A percentile compares a stretch with the other conserved stretches of the same genome.
Conservation (phyloP, 2,888 invertebrate species). For the Cacoxenus indagator region DNA sequence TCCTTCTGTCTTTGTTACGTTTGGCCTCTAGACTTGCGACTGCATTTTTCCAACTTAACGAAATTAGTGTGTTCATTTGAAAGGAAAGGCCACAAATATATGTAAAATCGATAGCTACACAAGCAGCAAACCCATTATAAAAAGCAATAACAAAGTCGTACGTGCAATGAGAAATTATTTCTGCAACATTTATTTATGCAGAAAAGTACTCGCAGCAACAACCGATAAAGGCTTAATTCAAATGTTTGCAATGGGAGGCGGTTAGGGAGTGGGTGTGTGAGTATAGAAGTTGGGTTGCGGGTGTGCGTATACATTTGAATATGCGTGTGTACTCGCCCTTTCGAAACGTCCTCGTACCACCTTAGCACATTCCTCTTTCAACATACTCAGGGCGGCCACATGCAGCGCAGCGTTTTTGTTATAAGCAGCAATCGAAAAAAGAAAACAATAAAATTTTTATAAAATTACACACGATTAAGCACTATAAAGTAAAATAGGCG, state of each 20-base stretch:
- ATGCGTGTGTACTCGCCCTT: not conserved
- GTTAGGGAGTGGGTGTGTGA: not conserved
- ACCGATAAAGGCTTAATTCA: not conserved
- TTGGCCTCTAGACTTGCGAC: not conserved
- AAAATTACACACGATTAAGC: constrained; percentile 68
- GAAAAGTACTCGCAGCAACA: not conserved
- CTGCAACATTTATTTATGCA: constrained; percentile 14
- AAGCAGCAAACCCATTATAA: not conserved
- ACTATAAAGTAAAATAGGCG: constrained; percentile 33
- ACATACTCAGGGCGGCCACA: not conserved
- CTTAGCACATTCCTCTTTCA: not conserved
- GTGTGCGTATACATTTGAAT: not conserved
- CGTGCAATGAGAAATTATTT: not conserved
- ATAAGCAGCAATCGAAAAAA: not conserved
- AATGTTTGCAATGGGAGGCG: not conserved
- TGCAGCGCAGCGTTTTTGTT: not conserved
- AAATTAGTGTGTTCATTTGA: constrained; percentile 19
- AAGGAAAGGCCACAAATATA: not conserved
- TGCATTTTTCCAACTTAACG: constrained; percentile 3
- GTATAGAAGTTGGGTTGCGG: not conserved
- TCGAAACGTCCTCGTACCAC: not conserved
- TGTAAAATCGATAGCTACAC: not conserved
- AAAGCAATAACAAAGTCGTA: not conserved
- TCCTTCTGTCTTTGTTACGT: not conserved
- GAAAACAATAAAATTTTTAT: constrained; percentile 60